A percentile compares a stretch with the other conserved stretches of the same genome.
Conservation (phyloP, 2,888 invertebrate genomes). For the Drosophila basisetae region DNA sequence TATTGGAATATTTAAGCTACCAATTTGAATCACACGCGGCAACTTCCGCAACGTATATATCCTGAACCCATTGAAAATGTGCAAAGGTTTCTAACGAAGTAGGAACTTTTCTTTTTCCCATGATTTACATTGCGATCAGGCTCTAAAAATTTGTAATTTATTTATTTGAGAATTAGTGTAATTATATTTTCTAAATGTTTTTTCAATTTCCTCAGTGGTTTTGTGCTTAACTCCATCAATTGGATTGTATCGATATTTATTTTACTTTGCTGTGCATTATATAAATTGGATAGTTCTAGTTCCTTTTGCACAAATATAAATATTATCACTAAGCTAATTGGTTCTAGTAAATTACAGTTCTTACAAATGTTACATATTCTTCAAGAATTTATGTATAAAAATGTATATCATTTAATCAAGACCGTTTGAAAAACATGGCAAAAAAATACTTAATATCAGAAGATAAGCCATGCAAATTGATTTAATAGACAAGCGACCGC, state of each 20-base stretch:
- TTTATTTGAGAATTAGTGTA: background rate
- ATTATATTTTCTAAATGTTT: too few species aligned
- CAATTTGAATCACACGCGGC: background rate
- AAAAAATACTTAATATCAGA: background rate
- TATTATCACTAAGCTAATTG: background rate
- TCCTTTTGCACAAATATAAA: too few species aligned
- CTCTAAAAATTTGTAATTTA: background rate
- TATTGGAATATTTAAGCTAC: slow-evolving; percentile 14
- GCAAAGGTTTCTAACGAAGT: background rate
- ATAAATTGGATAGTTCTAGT: too few species aligned
- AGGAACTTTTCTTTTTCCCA: background rate
- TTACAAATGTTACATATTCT: background rate
- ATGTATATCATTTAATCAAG: too few species aligned
- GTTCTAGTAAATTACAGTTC: background rate
- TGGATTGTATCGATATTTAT: background rate
- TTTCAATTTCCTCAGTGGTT: too few species aligned
- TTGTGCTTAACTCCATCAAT: background rate
- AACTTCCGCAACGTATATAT: background rate
- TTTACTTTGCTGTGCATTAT: too few species aligned
- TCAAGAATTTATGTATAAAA: background rate
- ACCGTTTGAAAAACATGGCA: background rate
- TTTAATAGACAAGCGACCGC: background rate
- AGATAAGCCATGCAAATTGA: background rate
- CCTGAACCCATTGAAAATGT: background rate
- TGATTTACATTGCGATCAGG: background rate